A percentile compares a stretch with the other conserved stretches of the same genome.
These are phyloP conservation scores for Leucophenga maculata DNA, from an alignment of 2,888 invertebrate species.

Conservation along the genomic window DNA sequence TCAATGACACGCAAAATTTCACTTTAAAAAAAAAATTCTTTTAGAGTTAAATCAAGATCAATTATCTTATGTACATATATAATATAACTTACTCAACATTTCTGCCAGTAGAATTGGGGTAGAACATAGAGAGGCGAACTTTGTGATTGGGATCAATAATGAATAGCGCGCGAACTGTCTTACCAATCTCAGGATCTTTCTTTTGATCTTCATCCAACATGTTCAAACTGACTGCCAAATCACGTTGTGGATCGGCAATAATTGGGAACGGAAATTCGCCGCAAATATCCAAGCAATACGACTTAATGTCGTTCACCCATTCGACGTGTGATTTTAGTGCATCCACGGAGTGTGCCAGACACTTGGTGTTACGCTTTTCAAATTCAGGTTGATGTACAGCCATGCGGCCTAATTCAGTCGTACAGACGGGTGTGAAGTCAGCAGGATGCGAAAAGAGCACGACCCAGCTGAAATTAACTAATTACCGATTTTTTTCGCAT, in stretches of 20 bases:
- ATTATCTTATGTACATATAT: not conserved
- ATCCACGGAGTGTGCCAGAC: slow-evolving; percentile 87
- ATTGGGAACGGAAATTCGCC: slow-evolving; percentile 87
- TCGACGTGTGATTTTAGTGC: slow-evolving; percentile 80
- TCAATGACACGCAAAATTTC: no score
- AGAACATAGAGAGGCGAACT: slow-evolving; percentile 85
- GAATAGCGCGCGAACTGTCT: slow-evolving; percentile 73
- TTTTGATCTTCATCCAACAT: slow-evolving; percentile 86
- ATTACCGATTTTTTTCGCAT: no score
- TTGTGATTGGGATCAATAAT: slow-evolving; percentile 87
- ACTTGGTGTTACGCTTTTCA: slow-evolving; percentile 80
- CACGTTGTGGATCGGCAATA: slow-evolving; percentile 82
- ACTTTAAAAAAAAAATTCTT: slow-evolving; percentile 73
- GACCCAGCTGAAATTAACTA: slow-evolving; percentile 79
- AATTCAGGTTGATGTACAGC: slow-evolving; percentile 82
- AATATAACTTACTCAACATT: slow-evolving; percentile 82
- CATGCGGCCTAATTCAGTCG: slow-evolving; percentile 86
- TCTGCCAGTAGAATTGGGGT: slow-evolving; percentile 88
- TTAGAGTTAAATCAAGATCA: not conserved
- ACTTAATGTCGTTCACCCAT: slow-evolving; percentile 85
- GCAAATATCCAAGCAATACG: slow-evolving; percentile 80
- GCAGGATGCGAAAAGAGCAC: slow-evolving; percentile 90
- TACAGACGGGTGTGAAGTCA: slow-evolving; percentile 92
- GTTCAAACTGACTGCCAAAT: slow-evolving; percentile 81
- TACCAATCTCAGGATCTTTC: slow-evolving; percentile 77